Evolutionary conservation across 2,113 vertebrate species (phyloP).

Genomic region (Caranx ignobilis): DNA sequence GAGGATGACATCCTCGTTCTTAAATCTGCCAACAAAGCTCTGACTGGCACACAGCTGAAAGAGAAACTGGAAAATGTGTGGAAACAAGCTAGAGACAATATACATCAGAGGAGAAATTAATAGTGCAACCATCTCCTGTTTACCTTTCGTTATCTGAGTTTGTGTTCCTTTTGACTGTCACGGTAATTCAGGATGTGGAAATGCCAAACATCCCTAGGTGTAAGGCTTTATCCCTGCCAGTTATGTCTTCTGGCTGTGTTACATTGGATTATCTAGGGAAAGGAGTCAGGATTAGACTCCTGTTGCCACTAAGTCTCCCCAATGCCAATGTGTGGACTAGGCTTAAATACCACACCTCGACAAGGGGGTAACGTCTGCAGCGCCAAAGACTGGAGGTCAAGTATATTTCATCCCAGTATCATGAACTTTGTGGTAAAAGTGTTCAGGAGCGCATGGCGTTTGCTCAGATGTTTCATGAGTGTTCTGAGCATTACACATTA

Average conservation of each 20-base stretch:
- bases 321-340: conserved; percentile 33
- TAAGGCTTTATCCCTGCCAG: conserved; percentile 32
- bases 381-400: conserved; percentile 27
- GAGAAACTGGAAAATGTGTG: neutral
- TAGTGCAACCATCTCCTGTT: conserved; percentile 1
- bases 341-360: conserved; percentile 45
- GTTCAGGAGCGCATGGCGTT: neutral
- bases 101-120: neutral
- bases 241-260: conserved; percentile 36
- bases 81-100: neutral
- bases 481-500: conserved; percentile 7
- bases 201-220: conserved; percentile 39
- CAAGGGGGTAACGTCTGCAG: conserved; percentile 3
- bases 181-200: conserved; percentile 25
- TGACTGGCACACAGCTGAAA: neutral
- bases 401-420: conserved; percentile 9
- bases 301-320: conserved; percentile 42
- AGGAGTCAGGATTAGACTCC: conserved; percentile 53
- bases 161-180: neutral
- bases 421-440: conserved; percentile 15
- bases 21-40: neutral
- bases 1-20: neutral
- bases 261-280: conserved; percentile 56
- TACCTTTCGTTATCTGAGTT: neutral
- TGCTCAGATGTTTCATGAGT: conserved; percentile 24